These are phyloP conservation scores for Pituophis catenifer DNA, from an alignment of 2,113 vertebrate genomes.

Conservation along the genomic window DNA sequence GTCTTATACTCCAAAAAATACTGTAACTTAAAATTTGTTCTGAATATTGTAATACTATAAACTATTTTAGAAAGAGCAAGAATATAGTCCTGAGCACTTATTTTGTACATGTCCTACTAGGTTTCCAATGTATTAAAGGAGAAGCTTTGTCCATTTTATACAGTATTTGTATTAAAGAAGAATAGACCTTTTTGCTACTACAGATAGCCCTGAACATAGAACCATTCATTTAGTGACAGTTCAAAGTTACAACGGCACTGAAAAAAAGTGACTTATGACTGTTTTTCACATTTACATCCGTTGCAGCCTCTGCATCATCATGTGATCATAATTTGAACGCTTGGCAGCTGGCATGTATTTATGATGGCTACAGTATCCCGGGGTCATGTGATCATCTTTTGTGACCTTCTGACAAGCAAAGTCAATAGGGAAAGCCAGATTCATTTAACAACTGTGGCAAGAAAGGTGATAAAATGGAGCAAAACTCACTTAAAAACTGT, in stretches of 20 bases:
- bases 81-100: background rate
- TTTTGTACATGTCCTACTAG: background rate
- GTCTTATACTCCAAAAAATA: too few species aligned
- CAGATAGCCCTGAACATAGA: background rate
- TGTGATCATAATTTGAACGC: background rate
- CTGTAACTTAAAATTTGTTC: background rate
- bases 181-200: background rate
- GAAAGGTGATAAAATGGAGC: background rate
- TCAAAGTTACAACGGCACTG: background rate
- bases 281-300: background rate
- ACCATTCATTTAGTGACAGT: background rate
- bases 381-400: background rate
- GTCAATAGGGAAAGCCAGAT: background rate
- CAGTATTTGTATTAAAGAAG: background rate
- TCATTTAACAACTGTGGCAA: background rate
- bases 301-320: background rate
- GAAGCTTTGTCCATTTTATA: background rate
- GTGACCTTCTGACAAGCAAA: background rate
- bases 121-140: background rate
- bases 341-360: background rate
- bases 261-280: background rate
- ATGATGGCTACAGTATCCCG: background rate
- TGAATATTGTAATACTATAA: background rate
- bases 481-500: background rate
- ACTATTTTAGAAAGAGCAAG: background rate